These are phyloP conservation scores for Malurus leucopterus DNA, from an alignment of 2,797 vertebrate genomes.

Conservation along the genomic window DNA sequence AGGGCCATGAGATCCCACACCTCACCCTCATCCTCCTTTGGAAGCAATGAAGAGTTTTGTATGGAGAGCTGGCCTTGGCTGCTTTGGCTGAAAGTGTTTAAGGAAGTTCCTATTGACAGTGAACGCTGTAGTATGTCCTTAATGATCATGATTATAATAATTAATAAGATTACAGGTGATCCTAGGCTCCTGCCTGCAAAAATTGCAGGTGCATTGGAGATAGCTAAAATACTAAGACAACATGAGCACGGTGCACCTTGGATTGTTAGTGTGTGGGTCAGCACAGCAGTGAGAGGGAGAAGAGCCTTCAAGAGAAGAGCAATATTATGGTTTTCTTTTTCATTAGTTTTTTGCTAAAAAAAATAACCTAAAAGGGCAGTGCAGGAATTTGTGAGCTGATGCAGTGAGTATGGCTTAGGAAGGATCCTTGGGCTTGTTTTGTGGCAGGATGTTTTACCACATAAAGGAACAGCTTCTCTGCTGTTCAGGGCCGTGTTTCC, in stretches of 20 bases:
- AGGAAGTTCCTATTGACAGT: neutral
- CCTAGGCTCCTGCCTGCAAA: neutral
- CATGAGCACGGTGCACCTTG: neutral
- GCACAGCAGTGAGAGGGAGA: neutral
- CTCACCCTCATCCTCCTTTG: neutral
- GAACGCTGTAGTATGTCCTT: neutral
- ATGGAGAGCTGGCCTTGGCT: neutral
- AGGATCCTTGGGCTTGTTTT: neutral
- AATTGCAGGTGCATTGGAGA: neutral
- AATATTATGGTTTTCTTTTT: neutral
- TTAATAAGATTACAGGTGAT: neutral
- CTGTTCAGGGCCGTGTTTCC: neutral
- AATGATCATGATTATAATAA: neutral
- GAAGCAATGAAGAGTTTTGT: neutral
- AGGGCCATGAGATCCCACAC: rapidly evolving
- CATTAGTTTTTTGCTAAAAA: neutral
- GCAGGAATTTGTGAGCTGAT: neutral
- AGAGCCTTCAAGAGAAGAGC: neutral
- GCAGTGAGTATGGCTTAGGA: neutral
- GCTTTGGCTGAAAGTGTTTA: neutral
- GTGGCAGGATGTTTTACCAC: neutral
- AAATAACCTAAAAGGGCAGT: neutral
- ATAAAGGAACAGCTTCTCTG: slow-evolving; percentile 18
- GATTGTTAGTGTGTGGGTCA: neutral
- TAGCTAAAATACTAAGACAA: neutral